Base-by-base conservation (phyloP, 2,797 vertebrate species). In the Sebastes hubbsi region DNA sequence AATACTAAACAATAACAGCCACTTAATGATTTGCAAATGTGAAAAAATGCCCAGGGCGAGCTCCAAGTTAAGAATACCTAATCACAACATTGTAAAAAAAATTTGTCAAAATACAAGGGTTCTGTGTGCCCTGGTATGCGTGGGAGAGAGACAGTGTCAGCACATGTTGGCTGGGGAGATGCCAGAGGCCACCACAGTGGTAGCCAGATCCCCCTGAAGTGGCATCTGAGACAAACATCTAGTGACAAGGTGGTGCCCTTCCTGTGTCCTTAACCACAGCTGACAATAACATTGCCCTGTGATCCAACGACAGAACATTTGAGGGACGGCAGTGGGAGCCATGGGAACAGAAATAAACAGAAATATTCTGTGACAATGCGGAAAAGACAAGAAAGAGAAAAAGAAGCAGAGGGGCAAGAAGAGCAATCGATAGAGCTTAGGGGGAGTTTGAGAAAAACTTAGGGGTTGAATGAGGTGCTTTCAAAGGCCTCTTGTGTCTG, bases 191-290 rank as follows among this genome's bases (percentile, higher is more conserved):
- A 66, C 16, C 73, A 36, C 69, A 87, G 79, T 75, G 84, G 77
- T 78, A 83, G 78, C 83, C 42, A 81, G 60, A 93, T 76, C 25
- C 76, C 83, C 90, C 78, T 84, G 61, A 90, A 88, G 89, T 90
- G 90, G 89, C 86, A 84, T 89, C 78, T 81, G 83, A 94, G 69
- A 86, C 91, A 92, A 95, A 94, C 86, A 32, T 84, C 66, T 85
- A 87, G 79, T 94, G 94, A 94, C 93, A 94, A 93, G 91, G 91
- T 87, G 87, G 80, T 88, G 88, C 74, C 89, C 89, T 93, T 91
- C 87, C 79, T 58, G 68, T 74, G 87, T 92, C 88, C 91, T 90
- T 78, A 83, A 90, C 84, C 80, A 76, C 67, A 75, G 79, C 87
- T 89, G 82, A 85, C 83, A 87, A 71, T 65, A 88, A 72, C 82